Percentiles rank a stretch among this genome's conserved stretches.
Conservation (phyloP, 2,888 invertebrate genomes). For the Yponomeuta cagnagella region DNA sequence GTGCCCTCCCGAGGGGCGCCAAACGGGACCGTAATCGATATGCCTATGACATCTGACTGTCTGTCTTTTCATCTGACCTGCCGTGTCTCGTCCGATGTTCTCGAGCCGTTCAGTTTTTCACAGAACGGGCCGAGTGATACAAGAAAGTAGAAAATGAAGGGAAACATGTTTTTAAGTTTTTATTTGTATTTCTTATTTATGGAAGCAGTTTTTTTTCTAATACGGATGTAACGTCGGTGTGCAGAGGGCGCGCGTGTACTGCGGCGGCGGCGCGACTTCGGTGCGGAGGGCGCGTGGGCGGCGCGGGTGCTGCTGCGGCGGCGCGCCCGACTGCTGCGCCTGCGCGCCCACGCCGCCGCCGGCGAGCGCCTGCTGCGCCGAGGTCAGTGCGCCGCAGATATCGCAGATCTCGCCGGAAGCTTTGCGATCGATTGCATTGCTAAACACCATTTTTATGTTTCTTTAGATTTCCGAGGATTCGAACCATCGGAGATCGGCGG, state of each 20-base stretch:
- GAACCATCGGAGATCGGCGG: slow-evolving; percentile 29
- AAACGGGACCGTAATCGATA: too few species aligned
- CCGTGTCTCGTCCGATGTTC: too few species aligned
- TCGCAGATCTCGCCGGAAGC: background rate
- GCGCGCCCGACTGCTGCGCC: background rate
- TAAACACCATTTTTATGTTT: background rate
- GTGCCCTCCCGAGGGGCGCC: too few species aligned
- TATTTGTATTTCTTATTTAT: too few species aligned
- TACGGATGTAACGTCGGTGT: background rate
- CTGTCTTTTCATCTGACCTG: too few species aligned
- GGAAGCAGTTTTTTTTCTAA: too few species aligned
- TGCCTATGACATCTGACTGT: too few species aligned
- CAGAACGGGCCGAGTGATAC: too few species aligned
- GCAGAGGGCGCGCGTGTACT: background rate
- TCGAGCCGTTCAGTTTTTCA: too few species aligned
- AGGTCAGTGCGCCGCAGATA: background rate
- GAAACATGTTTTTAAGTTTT: background rate
- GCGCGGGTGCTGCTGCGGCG: slow-evolving; percentile 3
- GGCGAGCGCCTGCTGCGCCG: slow-evolving; percentile 1
- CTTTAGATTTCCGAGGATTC: slow-evolving; percentile 39
- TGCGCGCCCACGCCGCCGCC: slow-evolving; percentile 23
- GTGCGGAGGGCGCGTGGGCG: background rate
- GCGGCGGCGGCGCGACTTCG: background rate
- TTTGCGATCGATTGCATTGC: background rate
- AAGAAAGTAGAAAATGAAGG: too few species aligned